Percentiles rank a stretch among this genome's conserved stretches.
phyloP scores from a whole-genome alignment of 2,113 vertebrate genomes.

The Podarcis raffonei region DNA sequence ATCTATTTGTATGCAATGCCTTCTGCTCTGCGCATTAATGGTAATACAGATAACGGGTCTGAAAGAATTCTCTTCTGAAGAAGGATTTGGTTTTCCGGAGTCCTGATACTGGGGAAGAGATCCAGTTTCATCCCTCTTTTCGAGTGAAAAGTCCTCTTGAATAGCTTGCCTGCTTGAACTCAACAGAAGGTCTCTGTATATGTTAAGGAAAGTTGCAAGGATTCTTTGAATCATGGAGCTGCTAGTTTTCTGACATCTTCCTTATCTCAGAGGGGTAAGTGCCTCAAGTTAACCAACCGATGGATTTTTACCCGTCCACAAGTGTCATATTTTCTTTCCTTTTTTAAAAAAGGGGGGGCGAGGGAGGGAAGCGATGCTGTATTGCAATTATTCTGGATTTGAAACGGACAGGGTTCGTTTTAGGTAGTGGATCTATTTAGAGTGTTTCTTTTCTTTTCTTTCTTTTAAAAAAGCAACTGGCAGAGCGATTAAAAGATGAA shows the following conservation, averaged over 20 bases:
- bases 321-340: background rate
- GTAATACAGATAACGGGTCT: slow-evolving; percentile 75
- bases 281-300: background rate
- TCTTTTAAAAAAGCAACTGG: slow-evolving; percentile 8
- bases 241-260: slow-evolving; percentile 71
- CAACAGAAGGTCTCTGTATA: slow-evolving; percentile 42
- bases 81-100: slow-evolving; percentile 76
- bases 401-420: background rate
- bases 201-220: slow-evolving; percentile 84
- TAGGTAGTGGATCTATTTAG: background rate
- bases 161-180: slow-evolving; percentile 49
- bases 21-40: slow-evolving; percentile 79
- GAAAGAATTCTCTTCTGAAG: slow-evolving; percentile 75
- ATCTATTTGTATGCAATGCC: slow-evolving; percentile 82
- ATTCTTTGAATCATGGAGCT: slow-evolving; percentile 70
- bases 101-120: slow-evolving; percentile 63
- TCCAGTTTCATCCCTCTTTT: slow-evolving; percentile 34
- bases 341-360: background rate
- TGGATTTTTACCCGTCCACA: background rate
- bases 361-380: background rate
- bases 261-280: slow-evolving; percentile 71
- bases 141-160: slow-evolving; percentile 49
- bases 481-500: background rate
- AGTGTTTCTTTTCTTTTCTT: background rate
- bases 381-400: background rate